Evolutionary conservation across 1,140 invertebrate genomes (phyloP).

Genomic region (Bathynomus jamesi): DNA sequence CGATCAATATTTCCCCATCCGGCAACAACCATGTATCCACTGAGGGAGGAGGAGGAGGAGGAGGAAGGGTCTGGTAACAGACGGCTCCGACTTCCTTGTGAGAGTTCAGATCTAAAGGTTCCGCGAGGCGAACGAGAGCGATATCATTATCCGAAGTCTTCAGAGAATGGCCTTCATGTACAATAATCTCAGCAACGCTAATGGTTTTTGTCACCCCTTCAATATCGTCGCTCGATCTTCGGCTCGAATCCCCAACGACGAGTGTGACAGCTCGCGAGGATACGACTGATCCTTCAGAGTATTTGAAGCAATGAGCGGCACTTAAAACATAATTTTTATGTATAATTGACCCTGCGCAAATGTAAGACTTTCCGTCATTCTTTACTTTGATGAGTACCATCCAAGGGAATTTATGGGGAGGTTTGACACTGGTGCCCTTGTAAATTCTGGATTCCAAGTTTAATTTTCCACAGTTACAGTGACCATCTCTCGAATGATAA

Average conservation of each 20-base stretch:
- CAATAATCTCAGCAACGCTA: not conserved
- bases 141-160: not conserved
- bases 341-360: not conserved
- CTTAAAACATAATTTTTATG: not conserved
- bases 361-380: not conserved
- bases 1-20: not conserved
- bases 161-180: not conserved
- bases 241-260: not conserved
- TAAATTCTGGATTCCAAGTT: too few species aligned
- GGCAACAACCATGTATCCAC: not conserved
- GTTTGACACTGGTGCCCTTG: not conserved
- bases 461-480: too few species aligned
- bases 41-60: not conserved
- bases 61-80: not conserved
- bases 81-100: not conserved
- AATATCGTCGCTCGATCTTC: not conserved
- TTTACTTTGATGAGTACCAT: not conserved
- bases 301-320: not conserved
- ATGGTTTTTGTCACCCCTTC: not conserved
- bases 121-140: not conserved
- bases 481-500: too few species aligned
- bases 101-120: not conserved
- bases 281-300: not conserved
- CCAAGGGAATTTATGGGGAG: not conserved
- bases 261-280: not conserved